Evolutionary conservation across 2,113 vertebrate species (phyloP), one percentile per base, ranked within the genome.

Genomic region (Mirounga angustirostris): DNA sequence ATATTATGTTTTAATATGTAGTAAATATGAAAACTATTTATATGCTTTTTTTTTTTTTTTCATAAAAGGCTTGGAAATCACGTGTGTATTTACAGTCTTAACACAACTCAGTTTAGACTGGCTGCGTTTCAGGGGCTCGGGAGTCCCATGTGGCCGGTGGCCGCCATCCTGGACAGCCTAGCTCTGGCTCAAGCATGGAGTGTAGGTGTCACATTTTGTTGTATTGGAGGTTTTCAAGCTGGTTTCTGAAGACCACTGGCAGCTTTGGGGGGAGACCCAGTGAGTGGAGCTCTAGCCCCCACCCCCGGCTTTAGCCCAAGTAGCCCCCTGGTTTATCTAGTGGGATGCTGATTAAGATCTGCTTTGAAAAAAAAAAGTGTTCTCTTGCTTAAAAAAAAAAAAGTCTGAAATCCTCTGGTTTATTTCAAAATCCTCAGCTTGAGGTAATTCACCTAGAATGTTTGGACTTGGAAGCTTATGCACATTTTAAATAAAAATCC

Each of bases 391-490:
- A 13, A 54, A 36, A 36, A 28, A 82, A 43, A 85, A 67, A 59
- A 81, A 63, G 15, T 52, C 73, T 63, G 74, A 95, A 84, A 56
- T 22, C 19, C 36, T 96, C 88, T 95, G 88, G 91, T 93, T 96
- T 91, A 69, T 89, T 92, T 91, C 95, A 94, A 94, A 69, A 36
- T 26, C 40, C 30, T 94, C 36, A 54, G 36, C 69, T 59, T 59
- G 81, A 93, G 59, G 85, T 94, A 58, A 91, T 88, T 93, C 56
- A 80, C 95, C 86, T 80, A 83, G 95, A 96, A 94, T 54, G 74
- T 74, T 87, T 88, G 78, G 28, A 78, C 65, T 79, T 96, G 91
- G 73, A 59, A n/a, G 22, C 43, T 63, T 21, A 69, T 0, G 1
- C 24, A 36, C n/a, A 40, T 79, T 92, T 96, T 74, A 74, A 94